phyloP scores from a whole-genome alignment of 2,888 invertebrate genomes.

The Nebria brevicollis region DNA sequence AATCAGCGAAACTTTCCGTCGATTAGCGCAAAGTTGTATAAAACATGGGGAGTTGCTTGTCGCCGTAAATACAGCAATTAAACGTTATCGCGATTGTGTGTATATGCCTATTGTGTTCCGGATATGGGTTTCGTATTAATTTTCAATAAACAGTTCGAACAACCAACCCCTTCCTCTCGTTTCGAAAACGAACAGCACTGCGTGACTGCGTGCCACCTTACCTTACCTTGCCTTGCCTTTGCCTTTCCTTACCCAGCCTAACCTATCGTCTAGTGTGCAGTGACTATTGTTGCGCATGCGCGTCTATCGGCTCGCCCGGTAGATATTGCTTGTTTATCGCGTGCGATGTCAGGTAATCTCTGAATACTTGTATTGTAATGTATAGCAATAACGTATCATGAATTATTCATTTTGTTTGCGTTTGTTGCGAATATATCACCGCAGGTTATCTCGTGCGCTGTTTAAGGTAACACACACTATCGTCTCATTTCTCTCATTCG shows the following conservation, averaged over 20 bases:
- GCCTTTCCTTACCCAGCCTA: too few relatives aligned
- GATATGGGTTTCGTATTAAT: slow-evolving; percentile 29
- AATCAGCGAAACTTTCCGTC: neutral
- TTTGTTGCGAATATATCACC: slow-evolving; percentile 53
- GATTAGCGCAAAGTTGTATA: slow-evolving; percentile 9
- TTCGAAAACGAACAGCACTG: neutral
- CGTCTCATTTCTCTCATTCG: neutral
- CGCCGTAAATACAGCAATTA: slow-evolving; percentile 33
- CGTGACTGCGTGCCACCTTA: too few relatives aligned
- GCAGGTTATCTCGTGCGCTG: slow-evolving; percentile 49
- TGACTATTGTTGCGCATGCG: slow-evolving; percentile 26
- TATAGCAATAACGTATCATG: slow-evolving; percentile 50
- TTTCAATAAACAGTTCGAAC: slow-evolving; percentile 21
- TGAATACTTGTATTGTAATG: slow-evolving; percentile 50
- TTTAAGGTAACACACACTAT: slow-evolving; percentile 32
- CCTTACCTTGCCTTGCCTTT: too few relatives aligned
- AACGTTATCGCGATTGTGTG: slow-evolving; percentile 24
- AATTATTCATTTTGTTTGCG: slow-evolving; percentile 52
- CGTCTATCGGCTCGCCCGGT: slow-evolving; percentile 43
- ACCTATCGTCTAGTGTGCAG: neutral
- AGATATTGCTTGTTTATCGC: slow-evolving; percentile 50
- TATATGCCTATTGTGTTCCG: slow-evolving; percentile 17
- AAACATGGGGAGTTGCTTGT: neutral
- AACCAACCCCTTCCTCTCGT: neutral
- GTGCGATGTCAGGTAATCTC: slow-evolving; percentile 50